These are phyloP conservation scores for Notolepis coatsorum DNA, from an alignment of 2,797 vertebrate species.

Conservation along the genomic window DNA sequence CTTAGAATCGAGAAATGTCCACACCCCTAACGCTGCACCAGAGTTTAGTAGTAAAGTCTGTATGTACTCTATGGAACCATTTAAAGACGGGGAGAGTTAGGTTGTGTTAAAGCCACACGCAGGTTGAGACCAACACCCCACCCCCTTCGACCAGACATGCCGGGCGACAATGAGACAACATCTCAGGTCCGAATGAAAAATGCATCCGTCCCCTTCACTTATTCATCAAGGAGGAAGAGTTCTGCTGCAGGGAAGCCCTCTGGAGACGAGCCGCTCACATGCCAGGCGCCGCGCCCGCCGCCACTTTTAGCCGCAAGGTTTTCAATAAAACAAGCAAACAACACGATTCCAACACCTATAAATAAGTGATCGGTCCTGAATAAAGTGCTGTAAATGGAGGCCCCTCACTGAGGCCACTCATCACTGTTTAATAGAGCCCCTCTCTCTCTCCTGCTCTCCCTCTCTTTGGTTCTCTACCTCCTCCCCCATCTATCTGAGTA, in stretches of 20 bases:
- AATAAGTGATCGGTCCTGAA: constrained; percentile 84
- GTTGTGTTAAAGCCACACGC: constrained; percentile 43
- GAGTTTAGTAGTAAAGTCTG: too few relatives aligned
- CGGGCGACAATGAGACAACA: constrained; percentile 77
- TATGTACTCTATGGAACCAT: not conserved
- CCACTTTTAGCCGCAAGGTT: constrained; percentile 84
- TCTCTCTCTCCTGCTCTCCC: too few relatives aligned
- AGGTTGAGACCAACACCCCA: constrained; percentile 54
- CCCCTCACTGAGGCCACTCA: constrained; percentile 74
- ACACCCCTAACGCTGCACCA: too few relatives aligned
- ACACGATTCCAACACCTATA: constrained; percentile 84
- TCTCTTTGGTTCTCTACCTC: constrained; percentile 12
- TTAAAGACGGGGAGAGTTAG: constrained; percentile 18
- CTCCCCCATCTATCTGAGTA: constrained; percentile 34
- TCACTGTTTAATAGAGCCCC: constrained; percentile 78
- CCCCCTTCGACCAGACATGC: constrained; percentile 67
- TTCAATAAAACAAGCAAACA: constrained; percentile 90
- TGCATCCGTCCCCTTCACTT: constrained; percentile 79
- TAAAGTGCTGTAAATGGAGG: constrained; percentile 83
- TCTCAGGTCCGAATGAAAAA: constrained; percentile 80
- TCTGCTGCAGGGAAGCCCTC: constrained; percentile 79
- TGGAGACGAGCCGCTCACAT: constrained; percentile 77
- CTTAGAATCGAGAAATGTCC: too few relatives aligned
- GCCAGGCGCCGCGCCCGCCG: constrained; percentile 65
- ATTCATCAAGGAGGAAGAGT: constrained; percentile 78